These are phyloP conservation scores for Pimpla rufipes DNA, from an alignment of 2,888 invertebrate genomes.

Conservation along the genomic window DNA sequence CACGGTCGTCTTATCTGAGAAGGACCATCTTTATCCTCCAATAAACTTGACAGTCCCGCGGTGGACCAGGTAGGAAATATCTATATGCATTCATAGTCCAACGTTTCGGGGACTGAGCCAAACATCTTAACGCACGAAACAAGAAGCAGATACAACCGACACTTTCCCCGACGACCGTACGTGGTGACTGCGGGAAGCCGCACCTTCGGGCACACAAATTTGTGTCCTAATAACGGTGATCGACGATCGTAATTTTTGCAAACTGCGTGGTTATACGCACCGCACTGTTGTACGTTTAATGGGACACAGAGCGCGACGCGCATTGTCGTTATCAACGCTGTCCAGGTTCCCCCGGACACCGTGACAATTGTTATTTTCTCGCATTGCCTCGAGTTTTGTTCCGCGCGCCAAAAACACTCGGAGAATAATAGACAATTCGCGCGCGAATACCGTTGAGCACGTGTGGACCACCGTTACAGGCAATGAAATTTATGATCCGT, in stretches of 20 bases:
- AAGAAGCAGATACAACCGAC: neutral
- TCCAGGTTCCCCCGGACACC: neutral
- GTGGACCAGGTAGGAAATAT: constrained; percentile 26
- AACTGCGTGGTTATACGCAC: neutral
- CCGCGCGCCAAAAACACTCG: neutral
- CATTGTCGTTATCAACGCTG: constrained; percentile 17
- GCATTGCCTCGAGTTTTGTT: neutral
- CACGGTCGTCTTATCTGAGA: constrained; percentile 74
- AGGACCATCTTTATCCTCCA: constrained; percentile 79
- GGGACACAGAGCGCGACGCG: neutral
- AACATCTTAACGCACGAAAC: neutral
- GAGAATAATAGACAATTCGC: neutral
- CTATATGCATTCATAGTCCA: constrained; percentile 1
- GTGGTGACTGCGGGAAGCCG: neutral
- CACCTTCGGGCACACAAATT: neutral
- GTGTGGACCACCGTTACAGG: neutral
- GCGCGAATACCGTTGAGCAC: neutral
- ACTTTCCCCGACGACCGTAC: neutral
- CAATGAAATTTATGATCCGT: neutral
- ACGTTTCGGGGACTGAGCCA: constrained; percentile 39
- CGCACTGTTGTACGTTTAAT: neutral
- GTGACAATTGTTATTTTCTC: constrained; percentile 20
- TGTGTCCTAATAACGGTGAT: neutral
- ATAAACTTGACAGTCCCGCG: constrained; percentile 76
- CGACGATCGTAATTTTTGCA: neutral